Evolutionary conservation across 2,888 invertebrate species (phyloP).

Genomic region (Drosophila eohydei): DNA sequence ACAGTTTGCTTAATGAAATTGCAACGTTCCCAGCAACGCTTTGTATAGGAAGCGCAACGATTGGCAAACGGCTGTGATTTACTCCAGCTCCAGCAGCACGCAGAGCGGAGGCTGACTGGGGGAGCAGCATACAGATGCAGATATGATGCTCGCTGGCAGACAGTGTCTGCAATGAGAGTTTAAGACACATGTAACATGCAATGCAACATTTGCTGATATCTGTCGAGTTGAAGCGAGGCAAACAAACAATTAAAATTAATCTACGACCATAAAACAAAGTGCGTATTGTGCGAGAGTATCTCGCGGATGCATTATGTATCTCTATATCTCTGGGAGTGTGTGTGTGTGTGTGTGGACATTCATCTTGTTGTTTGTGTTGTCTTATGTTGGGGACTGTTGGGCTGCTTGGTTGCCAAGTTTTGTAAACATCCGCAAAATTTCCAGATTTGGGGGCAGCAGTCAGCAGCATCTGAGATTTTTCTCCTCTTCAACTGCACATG

Average conservation of each 20-base stretch:
- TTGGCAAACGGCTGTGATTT: conserved; percentile 65
- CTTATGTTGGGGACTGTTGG: conserved; percentile 43
- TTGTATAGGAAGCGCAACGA: conserved; percentile 65
- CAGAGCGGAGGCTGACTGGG: conserved; percentile 8
- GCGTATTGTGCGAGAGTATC: conserved; percentile 50
- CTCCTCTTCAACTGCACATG: conserved; percentile 47
- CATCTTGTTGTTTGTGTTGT: conserved; percentile 55
- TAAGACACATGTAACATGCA: conserved; percentile 52
- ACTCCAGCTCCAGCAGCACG: conserved; percentile 33
- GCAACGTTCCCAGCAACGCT: conserved; percentile 63
- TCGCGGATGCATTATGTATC: conserved; percentile 63
- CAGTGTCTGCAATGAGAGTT: conserved; percentile 39
- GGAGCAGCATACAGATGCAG: conserved; percentile 57
- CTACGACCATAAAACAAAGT: conserved; percentile 78
- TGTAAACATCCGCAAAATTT: conserved; percentile 74
- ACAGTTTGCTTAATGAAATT: conserved; percentile 69
- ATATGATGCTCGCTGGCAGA: conserved; percentile 33
- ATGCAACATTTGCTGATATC: conserved; percentile 69
- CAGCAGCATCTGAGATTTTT: conserved; percentile 24
- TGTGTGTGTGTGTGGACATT: conserved; percentile 15
- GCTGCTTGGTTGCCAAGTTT: conserved; percentile 56
- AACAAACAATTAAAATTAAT: conserved; percentile 80
- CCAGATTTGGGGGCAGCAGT: conserved; percentile 37
- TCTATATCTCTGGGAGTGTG: background rate
- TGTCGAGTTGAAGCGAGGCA: conserved; percentile 50